Evolutionary conservation across 64 coral and sea anemone species (phyloP).

Genomic region (Cladopsammia gracilis): DNA sequence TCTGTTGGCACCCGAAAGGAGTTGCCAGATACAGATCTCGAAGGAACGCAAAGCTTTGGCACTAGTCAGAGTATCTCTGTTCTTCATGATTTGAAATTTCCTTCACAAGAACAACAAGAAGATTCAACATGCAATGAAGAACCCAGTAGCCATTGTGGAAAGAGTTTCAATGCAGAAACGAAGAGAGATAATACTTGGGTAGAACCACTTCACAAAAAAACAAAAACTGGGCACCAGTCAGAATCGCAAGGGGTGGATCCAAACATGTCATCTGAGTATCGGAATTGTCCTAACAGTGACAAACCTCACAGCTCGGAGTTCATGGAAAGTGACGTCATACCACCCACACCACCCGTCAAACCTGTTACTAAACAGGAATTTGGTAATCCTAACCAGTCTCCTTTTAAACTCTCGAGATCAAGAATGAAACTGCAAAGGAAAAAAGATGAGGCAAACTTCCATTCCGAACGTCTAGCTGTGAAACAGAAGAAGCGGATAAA

Average conservation of each 20-base stretch:
- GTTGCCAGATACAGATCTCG: not conserved
- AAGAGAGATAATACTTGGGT: not conserved
- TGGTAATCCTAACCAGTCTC: not conserved
- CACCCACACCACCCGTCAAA: slow-evolving; percentile 39
- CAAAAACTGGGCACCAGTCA: not conserved
- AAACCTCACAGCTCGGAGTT: not conserved
- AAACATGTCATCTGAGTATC: not conserved
- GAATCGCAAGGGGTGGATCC: not conserved
- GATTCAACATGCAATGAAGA: not conserved
- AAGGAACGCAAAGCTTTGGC: slow-evolving; percentile 24
- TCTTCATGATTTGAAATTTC: slow-evolving; percentile 1
- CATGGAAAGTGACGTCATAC: slow-evolving; percentile 37
- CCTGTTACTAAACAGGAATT: not conserved
- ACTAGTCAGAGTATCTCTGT: slow-evolving; percentile 18
- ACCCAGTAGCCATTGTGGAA: not conserved
- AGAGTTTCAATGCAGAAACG: not conserved
- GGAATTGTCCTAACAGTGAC: not conserved
- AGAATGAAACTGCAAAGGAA: not conserved
- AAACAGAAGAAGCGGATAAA: not conserved
- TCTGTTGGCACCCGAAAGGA: not conserved
- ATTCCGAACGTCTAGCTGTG: not conserved
- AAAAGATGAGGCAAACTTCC: not conserved
- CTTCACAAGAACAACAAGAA: not conserved
- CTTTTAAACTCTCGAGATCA: not conserved
- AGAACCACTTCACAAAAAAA: slow-evolving; percentile 15